Conservation (phyloP, 2,113 vertebrate genomes). For the Amia ocellicauda region DNA sequence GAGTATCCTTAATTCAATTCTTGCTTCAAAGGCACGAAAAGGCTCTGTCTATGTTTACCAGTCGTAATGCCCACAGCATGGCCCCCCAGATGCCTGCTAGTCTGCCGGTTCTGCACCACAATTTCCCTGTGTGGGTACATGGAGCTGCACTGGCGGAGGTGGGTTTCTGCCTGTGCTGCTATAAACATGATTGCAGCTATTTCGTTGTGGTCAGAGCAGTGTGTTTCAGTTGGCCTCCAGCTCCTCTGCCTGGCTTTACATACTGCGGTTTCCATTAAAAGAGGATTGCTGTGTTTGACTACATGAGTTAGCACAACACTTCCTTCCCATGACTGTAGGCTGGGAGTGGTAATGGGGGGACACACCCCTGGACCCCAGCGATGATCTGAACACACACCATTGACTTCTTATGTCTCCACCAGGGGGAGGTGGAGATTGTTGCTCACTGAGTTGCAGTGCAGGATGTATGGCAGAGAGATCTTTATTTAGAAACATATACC, state of each 20-base stretch:
- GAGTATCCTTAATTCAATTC: no score
- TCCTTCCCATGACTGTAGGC: neutral
- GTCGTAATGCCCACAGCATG: no score
- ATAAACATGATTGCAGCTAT: slow-evolving; percentile 9
- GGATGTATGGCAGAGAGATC: no score
- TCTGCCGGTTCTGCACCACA: neutral
- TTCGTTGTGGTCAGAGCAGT: neutral
- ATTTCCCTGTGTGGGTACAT: neutral
- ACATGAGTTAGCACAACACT: neutral
- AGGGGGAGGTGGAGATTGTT: no score
- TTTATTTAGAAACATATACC: no score
- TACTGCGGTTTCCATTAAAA: neutral
- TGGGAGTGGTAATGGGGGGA: neutral
- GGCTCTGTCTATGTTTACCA: neutral
- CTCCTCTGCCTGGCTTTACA: neutral
- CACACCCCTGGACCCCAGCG: neutral
- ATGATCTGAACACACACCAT: no score
- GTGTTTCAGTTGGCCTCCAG: neutral
- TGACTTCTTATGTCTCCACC: no score
- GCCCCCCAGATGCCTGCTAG: neutral
- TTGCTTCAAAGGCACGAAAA: no score
- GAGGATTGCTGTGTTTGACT: neutral
- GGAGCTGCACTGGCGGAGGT: neutral
- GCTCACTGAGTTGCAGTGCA: no score
- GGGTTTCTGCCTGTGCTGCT: neutral